phyloP scores from a whole-genome alignment of 30 jellyfish, hydroid and myxozoan species.

The Phacellophora camtschatica region DNA sequence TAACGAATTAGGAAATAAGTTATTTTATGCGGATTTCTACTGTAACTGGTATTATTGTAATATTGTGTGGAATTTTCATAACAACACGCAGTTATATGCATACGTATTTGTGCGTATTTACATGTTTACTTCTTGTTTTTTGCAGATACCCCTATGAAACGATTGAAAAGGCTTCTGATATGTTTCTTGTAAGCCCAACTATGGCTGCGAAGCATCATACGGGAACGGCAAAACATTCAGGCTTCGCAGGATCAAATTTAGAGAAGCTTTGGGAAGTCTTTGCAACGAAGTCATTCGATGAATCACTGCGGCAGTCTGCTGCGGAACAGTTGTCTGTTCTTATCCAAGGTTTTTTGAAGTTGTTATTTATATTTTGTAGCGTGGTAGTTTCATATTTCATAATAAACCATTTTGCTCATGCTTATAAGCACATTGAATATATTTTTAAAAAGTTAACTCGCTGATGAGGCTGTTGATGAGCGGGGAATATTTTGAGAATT shows the following conservation, averaged over 20 bases:
- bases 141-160: conserved; percentile 44
- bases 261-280: conserved; percentile 75
- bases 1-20: no score
- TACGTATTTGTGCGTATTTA: no score
- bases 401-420: no score
- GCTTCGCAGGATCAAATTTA: conserved; percentile 24
- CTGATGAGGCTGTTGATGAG: no score
- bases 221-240: neutral
- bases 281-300: conserved; percentile 43
- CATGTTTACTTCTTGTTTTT: no score
- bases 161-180: conserved; percentile 30
- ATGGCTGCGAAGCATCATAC: conserved; percentile 1
- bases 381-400: neutral
- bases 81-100: no score
- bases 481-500: no score
- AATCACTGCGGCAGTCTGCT: conserved; percentile 60
- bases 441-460: no score
- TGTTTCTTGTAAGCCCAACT: conserved; percentile 44
- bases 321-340: conserved; percentile 78
- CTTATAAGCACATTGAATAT: no score
- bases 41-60: no score
- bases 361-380: neutral
- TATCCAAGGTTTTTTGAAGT: conserved; percentile 62
- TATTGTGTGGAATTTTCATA: no score
- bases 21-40: no score